phyloP scores from a whole-genome alignment of 2,797 vertebrate species.

The Pseudomugil gertrudae region DNA sequence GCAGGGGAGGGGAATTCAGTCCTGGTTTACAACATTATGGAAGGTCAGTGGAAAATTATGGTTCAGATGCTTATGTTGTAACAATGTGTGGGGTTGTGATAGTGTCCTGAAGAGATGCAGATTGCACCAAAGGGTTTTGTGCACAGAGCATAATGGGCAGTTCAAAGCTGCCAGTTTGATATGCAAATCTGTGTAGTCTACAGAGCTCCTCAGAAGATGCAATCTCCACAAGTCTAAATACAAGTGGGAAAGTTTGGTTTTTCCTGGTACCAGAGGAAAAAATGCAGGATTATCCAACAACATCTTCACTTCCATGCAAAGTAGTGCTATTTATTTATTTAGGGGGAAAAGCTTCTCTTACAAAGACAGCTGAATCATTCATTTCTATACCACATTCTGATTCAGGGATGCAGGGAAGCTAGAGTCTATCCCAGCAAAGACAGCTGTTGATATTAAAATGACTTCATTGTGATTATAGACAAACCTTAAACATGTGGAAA shows the following conservation, averaged over 20 bases:
- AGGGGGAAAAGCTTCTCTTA: neutral
- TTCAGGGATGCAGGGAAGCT: no score
- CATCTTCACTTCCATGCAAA: neutral
- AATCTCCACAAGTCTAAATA: neutral
- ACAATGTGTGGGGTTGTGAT: slow-evolving; percentile 29
- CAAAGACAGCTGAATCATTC: no score
- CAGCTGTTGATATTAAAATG: neutral
- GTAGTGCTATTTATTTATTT: neutral
- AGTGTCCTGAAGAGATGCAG: slow-evolving; percentile 20
- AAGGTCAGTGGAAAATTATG: slow-evolving; percentile 57
- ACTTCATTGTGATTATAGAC: no score
- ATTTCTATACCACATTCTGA: no score
- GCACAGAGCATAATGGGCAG: slow-evolving; percentile 19
- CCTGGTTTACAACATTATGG: slow-evolving; percentile 26
- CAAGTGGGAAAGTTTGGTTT: neutral
- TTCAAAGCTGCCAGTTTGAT: slow-evolving; percentile 23
- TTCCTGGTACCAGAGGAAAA: neutral
- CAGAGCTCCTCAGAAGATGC: neutral
- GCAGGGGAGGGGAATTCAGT: slow-evolving; percentile 29
- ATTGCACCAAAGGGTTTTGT: slow-evolving; percentile 12
- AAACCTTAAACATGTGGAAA: no score
- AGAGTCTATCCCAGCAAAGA: no score
- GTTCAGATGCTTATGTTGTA: slow-evolving; percentile 51
- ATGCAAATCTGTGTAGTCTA: slow-evolving; percentile 20
- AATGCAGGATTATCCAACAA: neutral